Evolutionary conservation across 2,797 vertebrate genomes (phyloP), one percentile per base, ranked within the genome.

Genomic region (Scleropages formosus): DNA sequence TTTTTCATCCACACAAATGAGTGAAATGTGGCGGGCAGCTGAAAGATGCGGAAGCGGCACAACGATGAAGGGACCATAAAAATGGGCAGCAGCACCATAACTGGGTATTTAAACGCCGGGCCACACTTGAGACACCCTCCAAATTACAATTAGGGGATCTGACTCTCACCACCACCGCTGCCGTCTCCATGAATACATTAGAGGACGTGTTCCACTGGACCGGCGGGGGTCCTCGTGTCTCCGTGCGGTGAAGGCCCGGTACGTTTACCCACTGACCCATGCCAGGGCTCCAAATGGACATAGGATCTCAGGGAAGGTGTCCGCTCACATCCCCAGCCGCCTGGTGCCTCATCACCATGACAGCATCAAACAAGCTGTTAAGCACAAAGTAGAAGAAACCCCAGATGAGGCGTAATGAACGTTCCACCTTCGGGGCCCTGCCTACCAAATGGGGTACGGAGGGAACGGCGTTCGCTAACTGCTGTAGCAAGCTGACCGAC

Each of bases 21-120:
- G 73, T 27, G 12, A 22, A 22, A 58, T 12, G 27, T 18, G 79
- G 72, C 85, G 82, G 84, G 81, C 83, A 81, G 83, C 83, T 77
- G 31, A 73, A 49, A 82, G 89, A 91, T 81, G 85, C 81, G 81
- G 78, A 87, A 90, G 89, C 24, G 79, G 87, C 82, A 85, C 86
- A 86, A 87, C 84, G 87, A 83, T 88, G 88, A 91, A 88, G 84
- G 86, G 91, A 86, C 87, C 82, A 82, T 81, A 83, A 81, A 88
- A 90, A 92, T 89, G 82, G 87, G 84, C 90, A 91, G 90, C 89
- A 86, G 91, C 78, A 89, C 85, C 88, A 91, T 89, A 92, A 93
- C 92, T 91, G 83, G 85, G 91, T 86, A 93, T 93, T 93, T 93
- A 88, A 91, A 92, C 92, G 92, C 89, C 90, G 89, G 89, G 87